Percentiles rank a stretch among this genome's conserved stretches.
Evolutionary conservation across 2,797 vertebrate genomes (phyloP).

Genomic region (Coccyzus lansbergi): DNA sequence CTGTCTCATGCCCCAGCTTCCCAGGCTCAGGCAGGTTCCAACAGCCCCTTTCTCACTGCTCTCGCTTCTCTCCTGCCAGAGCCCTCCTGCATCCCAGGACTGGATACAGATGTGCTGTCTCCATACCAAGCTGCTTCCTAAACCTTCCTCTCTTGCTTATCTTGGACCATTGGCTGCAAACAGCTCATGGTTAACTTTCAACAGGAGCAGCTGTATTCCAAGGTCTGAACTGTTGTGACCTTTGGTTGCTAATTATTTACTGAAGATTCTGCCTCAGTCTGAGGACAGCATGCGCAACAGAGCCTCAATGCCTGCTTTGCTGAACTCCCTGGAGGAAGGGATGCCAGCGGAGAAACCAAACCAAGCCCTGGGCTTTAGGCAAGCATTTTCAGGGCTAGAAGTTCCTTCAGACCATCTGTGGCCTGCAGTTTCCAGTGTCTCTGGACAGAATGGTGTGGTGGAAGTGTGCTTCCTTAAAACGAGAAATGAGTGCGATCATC

Average conservation of each 20-base stretch:
- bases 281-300: not conserved
- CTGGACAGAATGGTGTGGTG: not conserved
- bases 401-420: not conserved
- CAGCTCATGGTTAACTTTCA: not conserved
- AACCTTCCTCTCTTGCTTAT: not conserved
- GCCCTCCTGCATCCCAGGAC: accelerated
- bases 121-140: not conserved
- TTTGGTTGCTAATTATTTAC: constrained; percentile 24
- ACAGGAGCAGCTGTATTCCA: not conserved
- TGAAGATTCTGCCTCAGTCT: not conserved
- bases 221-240: not conserved
- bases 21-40: not conserved
- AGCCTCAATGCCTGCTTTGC: not conserved
- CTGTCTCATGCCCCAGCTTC: not conserved
- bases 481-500: not conserved
- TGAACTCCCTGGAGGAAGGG: not conserved
- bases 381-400: not conserved
- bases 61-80: not conserved
- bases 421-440: not conserved
- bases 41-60: not conserved
- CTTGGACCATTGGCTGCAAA: not conserved
- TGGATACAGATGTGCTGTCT: not conserved
- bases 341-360: not conserved
- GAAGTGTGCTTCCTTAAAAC: not conserved
- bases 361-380: not conserved